phyloP scores from a whole-genome alignment of 2,113 vertebrate genomes.

The Tragulus kanchil region DNA sequence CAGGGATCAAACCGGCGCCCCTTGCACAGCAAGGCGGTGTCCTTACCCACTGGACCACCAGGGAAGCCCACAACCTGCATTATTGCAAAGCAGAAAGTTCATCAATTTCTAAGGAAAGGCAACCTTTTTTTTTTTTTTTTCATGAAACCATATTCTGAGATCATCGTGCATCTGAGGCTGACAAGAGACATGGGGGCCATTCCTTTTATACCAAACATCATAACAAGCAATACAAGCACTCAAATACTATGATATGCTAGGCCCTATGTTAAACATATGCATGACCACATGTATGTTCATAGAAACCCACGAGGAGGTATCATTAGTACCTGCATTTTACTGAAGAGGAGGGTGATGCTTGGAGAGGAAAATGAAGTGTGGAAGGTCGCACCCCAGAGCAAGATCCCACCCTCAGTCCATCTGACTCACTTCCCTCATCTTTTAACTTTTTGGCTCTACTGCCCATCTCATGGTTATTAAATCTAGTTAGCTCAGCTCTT shows the following conservation, averaged over 20 bases:
- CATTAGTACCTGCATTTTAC: background rate
- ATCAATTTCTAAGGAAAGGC: background rate
- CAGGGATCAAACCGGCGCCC: no score
- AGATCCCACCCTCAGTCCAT: background rate
- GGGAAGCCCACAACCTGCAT: background rate
- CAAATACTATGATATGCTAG: background rate
- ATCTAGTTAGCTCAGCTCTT: background rate
- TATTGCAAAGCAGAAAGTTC: background rate
- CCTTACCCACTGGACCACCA: no score
- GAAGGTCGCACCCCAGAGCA: background rate
- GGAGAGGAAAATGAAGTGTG: background rate
- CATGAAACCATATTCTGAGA: background rate
- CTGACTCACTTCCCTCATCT: background rate
- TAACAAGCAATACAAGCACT: background rate
- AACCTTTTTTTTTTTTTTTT: background rate
- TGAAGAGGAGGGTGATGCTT: background rate
- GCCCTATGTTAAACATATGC: background rate
- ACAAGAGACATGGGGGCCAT: background rate
- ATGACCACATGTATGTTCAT: background rate
- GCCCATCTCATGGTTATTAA: background rate
- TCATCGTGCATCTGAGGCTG: background rate
- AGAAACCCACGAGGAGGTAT: background rate
- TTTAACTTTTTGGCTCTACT: background rate
- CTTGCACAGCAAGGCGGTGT: no score
- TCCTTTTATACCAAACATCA: background rate